Conservation (phyloP, 2,888 invertebrate species). For the Amblyjoppa fuscipennis region DNA sequence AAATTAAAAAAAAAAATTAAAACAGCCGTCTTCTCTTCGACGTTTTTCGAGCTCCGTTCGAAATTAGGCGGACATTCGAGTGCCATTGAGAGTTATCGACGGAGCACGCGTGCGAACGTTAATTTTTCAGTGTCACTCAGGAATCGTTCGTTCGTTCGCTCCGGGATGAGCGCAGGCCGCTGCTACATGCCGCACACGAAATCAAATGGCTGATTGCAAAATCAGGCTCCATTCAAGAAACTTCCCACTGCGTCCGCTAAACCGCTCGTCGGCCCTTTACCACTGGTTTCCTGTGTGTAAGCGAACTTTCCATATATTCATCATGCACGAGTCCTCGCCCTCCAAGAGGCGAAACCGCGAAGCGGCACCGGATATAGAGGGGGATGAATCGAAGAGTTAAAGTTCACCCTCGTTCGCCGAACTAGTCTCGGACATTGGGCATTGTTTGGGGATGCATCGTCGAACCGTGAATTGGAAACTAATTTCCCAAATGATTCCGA, state of each 20-base stretch:
- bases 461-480: not conserved
- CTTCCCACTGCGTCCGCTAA: not conserved
- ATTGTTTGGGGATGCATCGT: not conserved
- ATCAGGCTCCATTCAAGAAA: conserved; percentile 23
- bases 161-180: not conserved
- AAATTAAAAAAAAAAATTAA: not conserved
- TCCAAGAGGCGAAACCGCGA: not conserved
- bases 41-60: not conserved
- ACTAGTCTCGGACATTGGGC: conserved; percentile 2
- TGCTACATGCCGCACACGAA: not conserved
- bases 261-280: not conserved
- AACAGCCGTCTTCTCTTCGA: not conserved
- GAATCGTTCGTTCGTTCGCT: not conserved
- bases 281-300: not conserved
- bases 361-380: not conserved
- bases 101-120: not conserved
- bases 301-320: conserved; percentile 11
- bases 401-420: not conserved
- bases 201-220: conserved; percentile 10
- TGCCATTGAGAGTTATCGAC: not conserved
- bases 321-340: not conserved
- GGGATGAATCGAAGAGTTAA: not conserved
- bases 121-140: not conserved
- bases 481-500: conserved; percentile 5
- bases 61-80: not conserved